These are phyloP conservation scores for Drosophila mimetica DNA, from an alignment of 2,888 invertebrate genomes.

Conservation along the genomic window DNA sequence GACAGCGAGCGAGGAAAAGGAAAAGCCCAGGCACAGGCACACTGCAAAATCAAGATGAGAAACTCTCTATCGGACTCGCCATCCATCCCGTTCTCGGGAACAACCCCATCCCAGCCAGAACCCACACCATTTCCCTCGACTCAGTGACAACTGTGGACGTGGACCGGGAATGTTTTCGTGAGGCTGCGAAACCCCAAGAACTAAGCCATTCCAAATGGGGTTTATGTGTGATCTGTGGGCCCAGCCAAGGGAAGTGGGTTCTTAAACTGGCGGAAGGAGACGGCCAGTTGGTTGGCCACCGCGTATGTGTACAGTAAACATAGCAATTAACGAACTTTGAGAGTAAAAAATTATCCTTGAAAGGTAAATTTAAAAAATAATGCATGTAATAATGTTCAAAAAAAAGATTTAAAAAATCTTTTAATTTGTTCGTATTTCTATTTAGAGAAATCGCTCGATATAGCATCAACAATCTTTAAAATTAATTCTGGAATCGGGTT, in stretches of 20 bases:
- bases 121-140: slow-evolving; percentile 8
- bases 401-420: too few species aligned
- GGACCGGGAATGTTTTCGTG: slow-evolving; percentile 63
- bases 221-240: slow-evolving; percentile 48
- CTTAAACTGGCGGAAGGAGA: neutral
- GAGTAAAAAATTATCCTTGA: neutral
- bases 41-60: slow-evolving; percentile 78
- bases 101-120: slow-evolving; percentile 12
- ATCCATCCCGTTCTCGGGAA: slow-evolving; percentile 8
- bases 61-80: slow-evolving; percentile 51
- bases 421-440: too few species aligned
- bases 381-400: too few species aligned
- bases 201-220: slow-evolving; percentile 79
- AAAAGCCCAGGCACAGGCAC: slow-evolving; percentile 33
- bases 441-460: too few species aligned
- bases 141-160: slow-evolving; percentile 65
- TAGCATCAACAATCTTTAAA: too few species aligned
- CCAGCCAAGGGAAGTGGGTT: neutral
- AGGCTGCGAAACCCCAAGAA: slow-evolving; percentile 69
- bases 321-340: neutral
- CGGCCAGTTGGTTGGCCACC: slow-evolving; percentile 25
- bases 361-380: neutral
- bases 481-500: too few species aligned
- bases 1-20: slow-evolving; percentile 11
- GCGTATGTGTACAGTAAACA: slow-evolving; percentile 19